Evolutionary conservation across 30 jellyfish, hydroid and myxozoan genomes (phyloP).

Genomic region (Hydra vulgaris): DNA sequence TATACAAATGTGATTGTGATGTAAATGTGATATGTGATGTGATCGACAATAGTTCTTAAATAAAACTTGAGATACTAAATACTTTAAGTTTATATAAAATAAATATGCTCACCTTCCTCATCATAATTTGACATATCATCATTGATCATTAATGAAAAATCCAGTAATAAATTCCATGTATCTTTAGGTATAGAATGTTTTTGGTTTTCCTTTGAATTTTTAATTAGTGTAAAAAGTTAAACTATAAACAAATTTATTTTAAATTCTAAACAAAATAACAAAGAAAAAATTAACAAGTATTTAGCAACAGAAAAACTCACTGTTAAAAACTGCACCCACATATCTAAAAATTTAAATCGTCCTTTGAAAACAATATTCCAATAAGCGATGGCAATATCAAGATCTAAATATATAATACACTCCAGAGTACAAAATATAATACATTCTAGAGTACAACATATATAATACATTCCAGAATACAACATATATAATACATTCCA

Average conservation of each 20-base stretch:
- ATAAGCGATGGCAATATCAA: slow-evolving; percentile 90
- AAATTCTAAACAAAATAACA: too few relatives aligned
- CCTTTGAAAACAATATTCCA: slow-evolving; percentile 93
- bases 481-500: too few relatives aligned
- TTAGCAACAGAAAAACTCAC: slow-evolving; percentile 19
- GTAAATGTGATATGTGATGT: too few relatives aligned
- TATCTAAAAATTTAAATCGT: slow-evolving; percentile 70
- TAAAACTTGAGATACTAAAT: not conserved
- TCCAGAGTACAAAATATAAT: too few relatives aligned
- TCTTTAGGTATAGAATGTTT: slow-evolving; percentile 94
- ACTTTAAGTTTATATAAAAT: not conserved
- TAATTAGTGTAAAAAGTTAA: too few relatives aligned
- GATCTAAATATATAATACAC: slow-evolving; percentile 25
- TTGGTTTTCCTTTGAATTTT: slow-evolving; percentile 60
- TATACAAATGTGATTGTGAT: too few relatives aligned
- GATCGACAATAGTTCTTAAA: not conserved
- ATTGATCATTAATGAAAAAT: slow-evolving; percentile 57
- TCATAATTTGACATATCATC: slow-evolving; percentile 94
- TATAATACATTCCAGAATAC: too few relatives aligned
- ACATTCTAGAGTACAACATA: too few relatives aligned
- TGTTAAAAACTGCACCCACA: slow-evolving; percentile 92
- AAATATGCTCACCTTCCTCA: slow-evolving; percentile 70
- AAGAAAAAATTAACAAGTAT: too few relatives aligned
- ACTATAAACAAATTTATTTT: too few relatives aligned
- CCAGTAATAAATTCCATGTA: slow-evolving; percentile 88